These are phyloP conservation scores for Copidosoma floridanum DNA, from an alignment of 1,140 invertebrate genomes.

Conservation along the genomic window DNA sequence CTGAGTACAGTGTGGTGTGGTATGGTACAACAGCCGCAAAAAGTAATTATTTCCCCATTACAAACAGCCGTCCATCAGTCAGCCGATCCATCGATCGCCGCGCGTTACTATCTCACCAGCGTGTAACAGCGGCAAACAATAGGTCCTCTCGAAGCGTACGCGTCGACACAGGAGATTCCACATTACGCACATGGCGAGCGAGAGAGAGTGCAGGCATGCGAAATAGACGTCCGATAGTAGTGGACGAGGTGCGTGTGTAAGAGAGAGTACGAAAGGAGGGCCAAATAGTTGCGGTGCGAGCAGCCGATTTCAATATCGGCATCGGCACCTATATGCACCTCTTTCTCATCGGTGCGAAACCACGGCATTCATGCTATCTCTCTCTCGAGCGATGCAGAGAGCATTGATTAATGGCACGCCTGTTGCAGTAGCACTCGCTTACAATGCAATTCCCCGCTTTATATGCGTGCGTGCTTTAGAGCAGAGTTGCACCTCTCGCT, in stretches of 20 bases:
- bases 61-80: slow-evolving; percentile 23
- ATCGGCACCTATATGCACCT: not conserved
- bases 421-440: slow-evolving; percentile 54
- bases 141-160: not conserved
- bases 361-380: too few relatives aligned
- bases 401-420: slow-evolving; percentile 58
- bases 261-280: not conserved
- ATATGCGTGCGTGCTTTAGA: not conserved
- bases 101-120: not conserved
- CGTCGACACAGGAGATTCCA: not conserved
- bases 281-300: slow-evolving; percentile 7
- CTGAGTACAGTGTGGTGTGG: not conserved
- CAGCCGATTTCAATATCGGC: slow-evolving; percentile 8
- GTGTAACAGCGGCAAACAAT: slow-evolving; percentile 21
- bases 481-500: too few relatives aligned
- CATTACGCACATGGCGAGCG: not conserved
- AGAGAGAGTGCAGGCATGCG: not conserved
- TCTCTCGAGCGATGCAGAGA: slow-evolving; percentile 44
- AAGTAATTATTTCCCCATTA: slow-evolving; percentile 24
- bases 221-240: slow-evolving; percentile 10
- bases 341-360: slow-evolving; percentile 24
- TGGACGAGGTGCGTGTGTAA: not conserved
- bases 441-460: slow-evolving; percentile 58
- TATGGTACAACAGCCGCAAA: slow-evolving; percentile 1
- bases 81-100: not conserved